Base-by-base conservation (phyloP, 2,113 vertebrate species). In the Rhea pennata region DNA sequence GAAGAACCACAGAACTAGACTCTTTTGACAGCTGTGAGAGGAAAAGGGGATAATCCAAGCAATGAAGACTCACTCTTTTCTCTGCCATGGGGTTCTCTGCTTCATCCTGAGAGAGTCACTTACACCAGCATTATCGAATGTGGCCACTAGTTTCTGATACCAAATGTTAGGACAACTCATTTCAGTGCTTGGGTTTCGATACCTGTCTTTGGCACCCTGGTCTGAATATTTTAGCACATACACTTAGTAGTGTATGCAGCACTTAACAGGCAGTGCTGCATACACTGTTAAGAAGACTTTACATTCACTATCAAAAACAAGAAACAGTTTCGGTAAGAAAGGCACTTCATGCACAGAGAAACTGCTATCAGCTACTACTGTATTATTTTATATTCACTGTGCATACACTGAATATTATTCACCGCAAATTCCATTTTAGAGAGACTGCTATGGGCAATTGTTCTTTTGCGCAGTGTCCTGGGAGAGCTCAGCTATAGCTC, bases 381-480 rank as follows among this genome's bases (percentile, higher is more conserved):
- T 48, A 29, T 80, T 56, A 44, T 66, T 95, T 92, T 53, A 58
- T 75, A 91, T 83, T 87, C 5, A 1, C 72, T 50, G 48, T 86
- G 93, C 59, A 40, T 72, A 17, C 29, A 26, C 56, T 3, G 5
- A 93, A 62, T 78, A 50, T 78, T 84, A 93, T 69, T 82, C 67
- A 7, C 95, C 17, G 75, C 67, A 81, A 90, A 95, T 86, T 94
- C 90, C 0, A 2, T 90, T 96, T 88, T 33, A 92, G 78, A 78
- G 82, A 80, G 65, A 90, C 59, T 59, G 31, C 89, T 86, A 75
- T 80, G 65, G 79, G 72, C 1, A 0, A 93, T 89, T 90, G 82
- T 88, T 90, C 72, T 64, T 96, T 92, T 96, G 89, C 94, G 84
- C 56, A 64, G 31, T 24, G 69, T 90, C 93, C 78, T 78, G 82